These are phyloP conservation scores for Tetragnatha montana DNA, from an alignment of 2,888 invertebrate genomes.

Conservation along the genomic window DNA sequence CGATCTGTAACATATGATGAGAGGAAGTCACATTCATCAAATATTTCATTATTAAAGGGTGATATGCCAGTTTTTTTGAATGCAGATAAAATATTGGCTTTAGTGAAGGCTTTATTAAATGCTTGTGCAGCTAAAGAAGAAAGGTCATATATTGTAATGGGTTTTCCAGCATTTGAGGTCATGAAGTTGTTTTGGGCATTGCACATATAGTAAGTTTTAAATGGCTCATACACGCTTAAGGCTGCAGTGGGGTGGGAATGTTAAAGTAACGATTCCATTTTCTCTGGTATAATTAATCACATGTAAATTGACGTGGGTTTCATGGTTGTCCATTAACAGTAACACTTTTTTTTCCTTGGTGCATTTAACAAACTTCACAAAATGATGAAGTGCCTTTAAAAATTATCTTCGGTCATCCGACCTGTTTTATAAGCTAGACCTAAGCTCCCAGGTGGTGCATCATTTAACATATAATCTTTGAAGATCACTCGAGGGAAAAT, in stretches of 20 bases:
- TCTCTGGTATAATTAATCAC: neutral
- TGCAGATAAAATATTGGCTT: neutral
- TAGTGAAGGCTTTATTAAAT: neutral
- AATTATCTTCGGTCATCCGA: slow-evolving; percentile 72
- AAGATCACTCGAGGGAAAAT: slow-evolving; percentile 73
- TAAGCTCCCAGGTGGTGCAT: slow-evolving; percentile 71
- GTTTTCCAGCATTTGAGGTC: neutral
- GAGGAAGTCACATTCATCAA: too few relatives aligned
- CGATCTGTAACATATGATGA: slow-evolving; percentile 7
- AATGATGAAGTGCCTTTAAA: slow-evolving; percentile 44
- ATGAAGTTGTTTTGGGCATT: neutral
- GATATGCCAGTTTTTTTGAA: neutral
- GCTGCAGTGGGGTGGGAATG: slow-evolving; percentile 1
- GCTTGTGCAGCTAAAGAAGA: neutral
- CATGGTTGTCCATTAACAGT: slow-evolving; percentile 8
- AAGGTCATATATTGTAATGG: neutral
- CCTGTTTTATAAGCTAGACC: slow-evolving; percentile 71
- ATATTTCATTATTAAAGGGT: neutral
- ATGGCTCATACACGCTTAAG: neutral
- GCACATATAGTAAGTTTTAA: neutral
- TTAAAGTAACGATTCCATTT: neutral
- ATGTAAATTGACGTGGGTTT: neutral
- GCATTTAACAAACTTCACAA: neutral
- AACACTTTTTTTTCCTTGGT: neutral
- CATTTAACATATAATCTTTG: slow-evolving; percentile 70